phyloP scores from a whole-genome alignment of 2,113 vertebrate species.

The Gulo gulo region DNA sequence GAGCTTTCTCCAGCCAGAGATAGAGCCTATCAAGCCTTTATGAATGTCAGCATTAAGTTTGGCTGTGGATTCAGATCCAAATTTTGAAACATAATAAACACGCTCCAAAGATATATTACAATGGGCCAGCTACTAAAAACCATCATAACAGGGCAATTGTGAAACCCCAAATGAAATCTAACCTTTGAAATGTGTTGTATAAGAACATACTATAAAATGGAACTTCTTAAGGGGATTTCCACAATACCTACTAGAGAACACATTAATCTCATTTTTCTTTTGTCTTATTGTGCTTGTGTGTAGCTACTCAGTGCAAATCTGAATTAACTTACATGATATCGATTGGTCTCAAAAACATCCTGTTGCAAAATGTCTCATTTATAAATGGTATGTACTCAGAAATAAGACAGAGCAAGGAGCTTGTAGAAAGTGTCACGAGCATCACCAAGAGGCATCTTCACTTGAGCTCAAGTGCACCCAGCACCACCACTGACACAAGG shows the following conservation, averaged over 20 bases:
- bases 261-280: not conserved
- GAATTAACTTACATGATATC: not conserved
- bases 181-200: constrained; percentile 19
- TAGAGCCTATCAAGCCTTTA: constrained; percentile 66
- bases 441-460: not conserved
- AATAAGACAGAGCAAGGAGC: not conserved
- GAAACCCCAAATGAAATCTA: constrained; percentile 5
- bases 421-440: not conserved
- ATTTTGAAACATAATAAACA: constrained; percentile 67
- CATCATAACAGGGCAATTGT: constrained; percentile 22
- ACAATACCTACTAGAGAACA: not conserved
- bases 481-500: not conserved
- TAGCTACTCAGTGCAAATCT: not conserved
- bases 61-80: constrained; percentile 37
- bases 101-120: constrained; percentile 42
- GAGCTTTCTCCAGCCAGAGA: constrained; percentile 77
- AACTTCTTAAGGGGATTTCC: not conserved
- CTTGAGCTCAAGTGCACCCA: not conserved
- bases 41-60: constrained; percentile 68
- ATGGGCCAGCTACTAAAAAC: constrained; percentile 43
- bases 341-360: not conserved
- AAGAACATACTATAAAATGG: not conserved
- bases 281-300: not conserved
- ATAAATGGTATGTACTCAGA: not conserved
- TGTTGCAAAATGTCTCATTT: constrained; percentile 22